Evolutionary conservation across 2,113 vertebrate genomes (phyloP).

Genomic region (Paradisaea rubra): DNA sequence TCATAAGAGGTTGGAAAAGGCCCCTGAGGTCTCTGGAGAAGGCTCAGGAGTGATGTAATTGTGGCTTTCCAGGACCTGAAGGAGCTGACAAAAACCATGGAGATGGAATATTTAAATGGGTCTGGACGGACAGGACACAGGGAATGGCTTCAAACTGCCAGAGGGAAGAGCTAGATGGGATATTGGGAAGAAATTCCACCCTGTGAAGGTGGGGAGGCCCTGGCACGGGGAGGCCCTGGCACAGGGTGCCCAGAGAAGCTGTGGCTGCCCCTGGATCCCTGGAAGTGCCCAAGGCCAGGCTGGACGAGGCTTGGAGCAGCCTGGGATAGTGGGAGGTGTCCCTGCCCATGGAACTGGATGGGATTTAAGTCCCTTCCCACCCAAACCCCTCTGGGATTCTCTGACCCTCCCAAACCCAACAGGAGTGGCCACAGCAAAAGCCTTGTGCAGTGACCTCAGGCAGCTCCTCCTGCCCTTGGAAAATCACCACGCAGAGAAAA

Average conservation of each 20-base stretch:
- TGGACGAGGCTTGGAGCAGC: background rate
- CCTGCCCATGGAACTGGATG: background rate
- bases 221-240: background rate
- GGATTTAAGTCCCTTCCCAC: background rate
- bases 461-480: background rate
- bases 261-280: background rate
- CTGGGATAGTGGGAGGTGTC: background rate
- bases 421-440: background rate
- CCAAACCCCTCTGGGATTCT: background rate
- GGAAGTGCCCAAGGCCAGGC: accelerated
- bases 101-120: background rate
- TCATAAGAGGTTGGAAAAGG: background rate
- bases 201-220: background rate
- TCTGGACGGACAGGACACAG: background rate
- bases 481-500: background rate
- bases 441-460: background rate
- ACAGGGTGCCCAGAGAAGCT: too few species aligned
- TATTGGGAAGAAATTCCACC: background rate
- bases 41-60: background rate
- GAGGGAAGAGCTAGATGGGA: background rate
- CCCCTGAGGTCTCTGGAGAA: background rate
- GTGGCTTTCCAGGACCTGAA: background rate
- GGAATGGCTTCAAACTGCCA: background rate
- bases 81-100: background rate
- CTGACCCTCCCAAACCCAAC: background rate